Evolutionary conservation across 2,797 vertebrate species (phyloP).

Genomic region (Tachyglossus aculeatus): DNA sequence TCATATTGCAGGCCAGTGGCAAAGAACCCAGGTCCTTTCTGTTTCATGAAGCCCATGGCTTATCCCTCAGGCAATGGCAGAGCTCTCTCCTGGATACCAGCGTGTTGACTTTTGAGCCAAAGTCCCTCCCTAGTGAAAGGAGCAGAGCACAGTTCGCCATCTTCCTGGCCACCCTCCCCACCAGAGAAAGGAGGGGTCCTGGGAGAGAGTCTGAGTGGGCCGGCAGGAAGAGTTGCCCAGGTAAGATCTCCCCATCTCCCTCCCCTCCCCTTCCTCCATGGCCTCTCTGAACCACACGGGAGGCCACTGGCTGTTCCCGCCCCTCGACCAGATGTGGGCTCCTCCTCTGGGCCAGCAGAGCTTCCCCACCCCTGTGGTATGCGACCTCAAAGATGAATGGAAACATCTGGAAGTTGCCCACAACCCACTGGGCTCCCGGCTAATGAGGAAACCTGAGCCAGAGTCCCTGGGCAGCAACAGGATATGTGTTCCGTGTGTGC

Average conservation of each 20-base stretch:
- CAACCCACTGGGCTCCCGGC: constrained; percentile 23
- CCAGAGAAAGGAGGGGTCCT: rapidly evolving
- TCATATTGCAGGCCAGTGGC: too few species aligned
- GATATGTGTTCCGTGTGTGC: constrained; percentile 25
- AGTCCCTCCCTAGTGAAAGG: too few species aligned
- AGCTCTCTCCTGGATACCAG: too few species aligned
- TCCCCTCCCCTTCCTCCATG: neutral
- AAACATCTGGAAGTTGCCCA: constrained; percentile 64
- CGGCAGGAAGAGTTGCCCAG: neutral
- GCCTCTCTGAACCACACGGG: too few species aligned
- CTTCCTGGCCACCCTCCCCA: too few species aligned
- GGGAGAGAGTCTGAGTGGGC: constrained; percentile 1
- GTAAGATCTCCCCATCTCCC: neutral
- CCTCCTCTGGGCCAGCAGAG: neutral
- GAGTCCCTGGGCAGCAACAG: constrained; percentile 14
- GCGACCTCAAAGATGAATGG: neutral
- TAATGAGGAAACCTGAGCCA: neutral
- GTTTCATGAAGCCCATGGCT: too few species aligned
- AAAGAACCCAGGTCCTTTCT: too few species aligned
- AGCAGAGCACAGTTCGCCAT: too few species aligned
- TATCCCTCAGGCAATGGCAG: too few species aligned
- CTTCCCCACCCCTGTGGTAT: neutral
- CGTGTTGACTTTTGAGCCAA: too few species aligned
- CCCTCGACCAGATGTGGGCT: neutral
- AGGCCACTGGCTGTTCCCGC: neutral